A percentile compares a stretch with the other conserved stretches of the same genome.
phyloP scores from a whole-genome alignment of 2,113 vertebrate species.

The Ammodytes marinus region DNA sequence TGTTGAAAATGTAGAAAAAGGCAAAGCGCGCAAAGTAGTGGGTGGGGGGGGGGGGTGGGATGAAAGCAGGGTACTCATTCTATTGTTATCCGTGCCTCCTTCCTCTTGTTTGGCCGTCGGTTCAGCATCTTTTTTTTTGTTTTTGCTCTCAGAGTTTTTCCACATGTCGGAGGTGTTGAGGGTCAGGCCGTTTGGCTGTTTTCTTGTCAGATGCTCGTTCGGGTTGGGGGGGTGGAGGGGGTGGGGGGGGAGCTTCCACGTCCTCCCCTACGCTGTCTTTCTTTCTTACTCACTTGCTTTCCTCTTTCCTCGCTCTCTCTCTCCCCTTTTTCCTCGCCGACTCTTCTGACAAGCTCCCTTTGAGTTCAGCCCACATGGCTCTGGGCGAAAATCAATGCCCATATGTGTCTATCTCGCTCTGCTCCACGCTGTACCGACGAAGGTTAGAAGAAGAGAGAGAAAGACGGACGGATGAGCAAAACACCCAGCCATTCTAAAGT shows the following conservation, averaged over 20 bases:
- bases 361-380: constrained; percentile 83
- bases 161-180: constrained; percentile 70
- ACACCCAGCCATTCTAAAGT: constrained; percentile 47
- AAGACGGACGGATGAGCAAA: constrained; percentile 62
- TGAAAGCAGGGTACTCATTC: constrained; percentile 58
- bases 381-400: constrained; percentile 86
- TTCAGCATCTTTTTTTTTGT: constrained; percentile 35
- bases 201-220: constrained; percentile 69
- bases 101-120: constrained; percentile 55
- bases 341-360: constrained; percentile 78
- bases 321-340: constrained; percentile 59
- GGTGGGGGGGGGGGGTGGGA: constrained; percentile 44
- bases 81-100: constrained; percentile 63
- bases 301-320: constrained; percentile 16
- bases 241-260: constrained; percentile 63
- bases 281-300: constrained; percentile 48
- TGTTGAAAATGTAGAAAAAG: constrained; percentile 78
- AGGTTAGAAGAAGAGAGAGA: constrained; percentile 68
- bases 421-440: constrained; percentile 80
- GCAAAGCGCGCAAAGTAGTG: constrained; percentile 58
- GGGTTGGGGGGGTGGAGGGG: background rate
- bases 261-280: constrained; percentile 67
- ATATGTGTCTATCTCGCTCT: constrained; percentile 82
- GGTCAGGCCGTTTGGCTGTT: constrained; percentile 75
- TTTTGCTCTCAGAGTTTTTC: constrained; percentile 37